Base-by-base conservation (phyloP, 1,140 invertebrate species). In the Drosophila bipectinata region DNA sequence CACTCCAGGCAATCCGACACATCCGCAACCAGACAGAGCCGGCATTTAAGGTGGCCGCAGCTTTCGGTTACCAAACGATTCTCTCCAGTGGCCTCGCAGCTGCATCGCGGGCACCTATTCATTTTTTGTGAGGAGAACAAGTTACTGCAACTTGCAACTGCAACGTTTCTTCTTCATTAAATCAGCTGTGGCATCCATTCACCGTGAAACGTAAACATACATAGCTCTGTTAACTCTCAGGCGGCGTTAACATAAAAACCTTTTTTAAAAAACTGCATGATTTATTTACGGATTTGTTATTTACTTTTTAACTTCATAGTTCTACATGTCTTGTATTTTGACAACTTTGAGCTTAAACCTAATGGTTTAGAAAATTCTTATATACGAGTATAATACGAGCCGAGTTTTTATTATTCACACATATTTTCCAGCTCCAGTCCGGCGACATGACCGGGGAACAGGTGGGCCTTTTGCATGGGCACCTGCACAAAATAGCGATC, bases 41-140 rank as follows among this genome's bases (percentile, higher is more conserved):
- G 93, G 82, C 93, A 93, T 66, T 93, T 93, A n/a, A 91, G 83
- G 79, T 93, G 93, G 4, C 93, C 93, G 83, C 93, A 93, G 47
- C 89, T 93, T 55, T 93, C 93, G 2, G 92, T 93, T 3, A 93
- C 93, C 41, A 93, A 72, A 3, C 93, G 92, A 76, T 95, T 92
- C 90, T 92, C 48, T 34, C 84, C 84, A 28, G 48, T 63, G 21
- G 77, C 64, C n/a, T 72, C 79, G 10, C 77, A 77, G 10, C 71
- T 49, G 32, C 84, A 88, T 0, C 84, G 77, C 15, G 84, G 84
- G 56, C 84, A 88, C 24, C 37, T 75, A 32, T 21, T 51, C 84
- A 88, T 88, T 0, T 18, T 21, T 26, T 8, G n/a, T 14, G 8
- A 56, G n/a, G 5, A 15, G 56, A 14, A 21, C 51, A 62, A 73